A percentile compares a stretch with the other conserved stretches of the same genome.
These are phyloP conservation scores for Cololabis saira DNA, from an alignment of 2,113 vertebrate species.

Conservation along the genomic window DNA sequence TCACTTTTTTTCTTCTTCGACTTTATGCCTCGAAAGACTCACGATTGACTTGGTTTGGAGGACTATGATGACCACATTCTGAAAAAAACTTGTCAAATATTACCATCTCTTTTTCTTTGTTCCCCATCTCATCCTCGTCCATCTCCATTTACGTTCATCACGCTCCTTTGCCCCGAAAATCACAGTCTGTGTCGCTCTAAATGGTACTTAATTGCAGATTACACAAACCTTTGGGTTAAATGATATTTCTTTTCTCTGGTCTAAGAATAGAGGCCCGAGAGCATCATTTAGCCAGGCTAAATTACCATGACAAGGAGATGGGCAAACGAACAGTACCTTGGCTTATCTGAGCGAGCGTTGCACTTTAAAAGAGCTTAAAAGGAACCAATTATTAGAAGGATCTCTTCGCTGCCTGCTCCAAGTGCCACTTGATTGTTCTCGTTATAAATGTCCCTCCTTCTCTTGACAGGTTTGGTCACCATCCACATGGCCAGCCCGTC, in stretches of 20 bases:
- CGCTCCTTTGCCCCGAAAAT: constrained; percentile 38
- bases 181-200: constrained; percentile 56
- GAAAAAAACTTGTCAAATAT: constrained; percentile 41
- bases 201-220: constrained; percentile 75
- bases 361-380: constrained; percentile 80
- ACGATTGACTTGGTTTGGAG: no score
- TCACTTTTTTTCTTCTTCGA: no score
- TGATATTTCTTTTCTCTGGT: constrained; percentile 76
- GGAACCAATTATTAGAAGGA: constrained; percentile 79
- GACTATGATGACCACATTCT: neutral
- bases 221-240: constrained; percentile 72
- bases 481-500: constrained; percentile 39
- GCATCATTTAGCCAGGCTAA: constrained; percentile 79
- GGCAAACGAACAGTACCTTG: constrained; percentile 64
- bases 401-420: constrained; percentile 62
- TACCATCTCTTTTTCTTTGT: constrained; percentile 26
- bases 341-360: constrained; percentile 72
- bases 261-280: constrained; percentile 69
- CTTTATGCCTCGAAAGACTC: no score
- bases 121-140: constrained; percentile 37
- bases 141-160: constrained; percentile 53
- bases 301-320: constrained; percentile 78
- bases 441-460: constrained; percentile 68
- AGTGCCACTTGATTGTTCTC: constrained; percentile 71
- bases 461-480: constrained; percentile 62